Conservation (phyloP, 2,113 vertebrate genomes). For the Dascyllus trimaculatus region DNA sequence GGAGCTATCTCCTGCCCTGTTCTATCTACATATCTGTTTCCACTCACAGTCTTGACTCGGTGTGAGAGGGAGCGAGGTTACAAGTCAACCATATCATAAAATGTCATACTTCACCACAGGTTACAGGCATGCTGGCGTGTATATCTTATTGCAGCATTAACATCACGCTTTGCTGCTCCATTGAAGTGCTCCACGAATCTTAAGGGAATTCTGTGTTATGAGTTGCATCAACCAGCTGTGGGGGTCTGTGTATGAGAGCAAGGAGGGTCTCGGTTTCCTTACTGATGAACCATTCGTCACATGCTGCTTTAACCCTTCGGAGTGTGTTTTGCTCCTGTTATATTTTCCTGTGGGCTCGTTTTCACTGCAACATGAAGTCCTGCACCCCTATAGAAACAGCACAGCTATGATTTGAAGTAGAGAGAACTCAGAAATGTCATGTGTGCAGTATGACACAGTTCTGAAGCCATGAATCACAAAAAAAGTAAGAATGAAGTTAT, state of each 20-base stretch:
- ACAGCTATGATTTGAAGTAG: too few relatives aligned
- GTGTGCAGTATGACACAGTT: too few relatives aligned
- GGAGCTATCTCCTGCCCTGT: conserved; percentile 17
- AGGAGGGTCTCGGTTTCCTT: not conserved
- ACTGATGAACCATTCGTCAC: conserved; percentile 25
- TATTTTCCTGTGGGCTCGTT: too few relatives aligned
- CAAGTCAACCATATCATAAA: conserved; percentile 23
- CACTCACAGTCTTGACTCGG: conserved; percentile 14
- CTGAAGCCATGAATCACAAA: too few relatives aligned
- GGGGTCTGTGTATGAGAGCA: conserved; percentile 33
- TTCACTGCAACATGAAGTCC: too few relatives aligned
- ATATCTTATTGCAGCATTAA: conserved; percentile 34
- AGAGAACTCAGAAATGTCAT: too few relatives aligned
- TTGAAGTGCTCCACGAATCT: conserved; percentile 5
- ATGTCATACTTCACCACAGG: conserved; percentile 26
- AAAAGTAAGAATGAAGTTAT: too few relatives aligned
- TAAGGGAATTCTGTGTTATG: conserved; percentile 16
- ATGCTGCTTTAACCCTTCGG: not conserved
- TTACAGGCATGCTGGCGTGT: conserved; percentile 16
- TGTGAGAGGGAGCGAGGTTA: not conserved
- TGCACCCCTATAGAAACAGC: too few relatives aligned
- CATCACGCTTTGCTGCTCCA: conserved; percentile 11
- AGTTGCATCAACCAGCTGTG: conserved; percentile 27
- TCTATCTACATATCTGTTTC: conserved; percentile 17
- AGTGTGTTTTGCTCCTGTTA: too few relatives aligned